Conservation (phyloP, 92 coral and sea anemone genomes). For the Anthopleura xanthogrammica region DNA sequence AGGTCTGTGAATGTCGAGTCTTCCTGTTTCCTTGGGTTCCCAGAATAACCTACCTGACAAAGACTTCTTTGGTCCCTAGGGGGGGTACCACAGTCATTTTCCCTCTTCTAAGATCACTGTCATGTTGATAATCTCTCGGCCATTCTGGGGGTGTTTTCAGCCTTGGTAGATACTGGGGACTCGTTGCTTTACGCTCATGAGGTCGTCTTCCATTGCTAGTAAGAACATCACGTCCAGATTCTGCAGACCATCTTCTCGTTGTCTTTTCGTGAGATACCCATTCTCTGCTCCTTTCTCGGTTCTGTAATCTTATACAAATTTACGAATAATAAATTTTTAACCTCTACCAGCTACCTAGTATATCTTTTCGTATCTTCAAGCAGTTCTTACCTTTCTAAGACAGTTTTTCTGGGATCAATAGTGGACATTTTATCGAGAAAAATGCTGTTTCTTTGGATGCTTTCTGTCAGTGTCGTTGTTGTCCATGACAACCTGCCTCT, state of each 20-base stretch:
- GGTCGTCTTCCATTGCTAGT: not conserved
- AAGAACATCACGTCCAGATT: constrained; percentile 34
- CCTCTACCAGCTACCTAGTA: not conserved
- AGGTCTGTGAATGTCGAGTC: too few species aligned
- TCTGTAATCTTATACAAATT: constrained; percentile 29
- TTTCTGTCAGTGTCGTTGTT: not conserved
- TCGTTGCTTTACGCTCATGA: constrained; percentile 23
- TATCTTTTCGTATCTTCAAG: not conserved
- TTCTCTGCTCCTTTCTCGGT: constrained; percentile 45
- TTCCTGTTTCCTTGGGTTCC: too few species aligned
- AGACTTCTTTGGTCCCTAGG: constrained; percentile 33
- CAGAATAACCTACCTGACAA: constrained; percentile 24
- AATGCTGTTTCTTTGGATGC: not conserved
- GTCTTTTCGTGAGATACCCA: constrained; percentile 26
- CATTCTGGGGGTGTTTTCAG: constrained; percentile 62
- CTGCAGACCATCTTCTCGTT: constrained; percentile 64
- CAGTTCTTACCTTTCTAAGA: constrained; percentile 18
- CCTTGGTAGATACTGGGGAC: constrained; percentile 50
- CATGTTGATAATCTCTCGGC: constrained; percentile 24
- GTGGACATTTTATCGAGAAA: constrained; percentile 7
- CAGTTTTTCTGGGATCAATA: constrained; percentile 13
- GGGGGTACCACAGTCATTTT: constrained; percentile 52
- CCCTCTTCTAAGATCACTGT: constrained; percentile 42
- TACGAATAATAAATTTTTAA: not conserved
- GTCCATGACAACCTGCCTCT: constrained; percentile 19